phyloP scores from a whole-genome alignment of 2,797 vertebrate genomes.

The Sebastes jordani region DNA sequence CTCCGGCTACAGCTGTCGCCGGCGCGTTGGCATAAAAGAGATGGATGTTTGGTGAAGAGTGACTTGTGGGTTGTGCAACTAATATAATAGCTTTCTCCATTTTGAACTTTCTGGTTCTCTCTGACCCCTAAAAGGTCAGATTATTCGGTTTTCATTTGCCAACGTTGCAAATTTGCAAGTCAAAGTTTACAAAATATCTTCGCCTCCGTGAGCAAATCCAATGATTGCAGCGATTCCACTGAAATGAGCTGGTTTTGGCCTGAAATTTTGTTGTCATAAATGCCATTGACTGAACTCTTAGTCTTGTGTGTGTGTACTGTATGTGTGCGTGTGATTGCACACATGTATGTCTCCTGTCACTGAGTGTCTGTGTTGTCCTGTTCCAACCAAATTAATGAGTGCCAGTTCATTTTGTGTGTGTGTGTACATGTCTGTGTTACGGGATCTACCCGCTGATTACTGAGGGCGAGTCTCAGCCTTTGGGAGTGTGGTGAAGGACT shows the following conservation, averaged over 20 bases:
- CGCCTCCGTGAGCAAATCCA: neutral
- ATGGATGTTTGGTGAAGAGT: neutral
- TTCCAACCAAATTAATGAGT: slow-evolving; percentile 18
- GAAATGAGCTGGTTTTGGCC: neutral
- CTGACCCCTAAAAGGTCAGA: neutral
- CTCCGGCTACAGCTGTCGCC: too few species aligned
- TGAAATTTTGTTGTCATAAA: neutral
- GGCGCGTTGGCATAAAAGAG: neutral
- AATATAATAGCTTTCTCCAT: neutral
- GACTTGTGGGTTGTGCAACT: neutral
- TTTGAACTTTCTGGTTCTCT: neutral
- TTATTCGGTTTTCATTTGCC: neutral
- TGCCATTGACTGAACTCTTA: neutral
- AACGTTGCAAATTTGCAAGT: neutral
- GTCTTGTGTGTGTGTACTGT: neutral
- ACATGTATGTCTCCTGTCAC: slow-evolving; percentile 24
- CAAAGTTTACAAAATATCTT: neutral
- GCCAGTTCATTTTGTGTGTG: slow-evolving; percentile 23
- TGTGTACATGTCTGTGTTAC: slow-evolving; percentile 13
- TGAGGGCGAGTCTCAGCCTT: slow-evolving; percentile 57
- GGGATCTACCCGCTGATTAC: slow-evolving; percentile 66
- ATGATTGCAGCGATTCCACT: neutral
- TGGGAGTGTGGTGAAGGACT: slow-evolving; percentile 58
- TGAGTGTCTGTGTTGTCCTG: slow-evolving; percentile 6
- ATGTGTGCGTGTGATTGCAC: neutral